Conservation (phyloP, 2,888 invertebrate genomes). For the Criorhina ranunculi region DNA sequence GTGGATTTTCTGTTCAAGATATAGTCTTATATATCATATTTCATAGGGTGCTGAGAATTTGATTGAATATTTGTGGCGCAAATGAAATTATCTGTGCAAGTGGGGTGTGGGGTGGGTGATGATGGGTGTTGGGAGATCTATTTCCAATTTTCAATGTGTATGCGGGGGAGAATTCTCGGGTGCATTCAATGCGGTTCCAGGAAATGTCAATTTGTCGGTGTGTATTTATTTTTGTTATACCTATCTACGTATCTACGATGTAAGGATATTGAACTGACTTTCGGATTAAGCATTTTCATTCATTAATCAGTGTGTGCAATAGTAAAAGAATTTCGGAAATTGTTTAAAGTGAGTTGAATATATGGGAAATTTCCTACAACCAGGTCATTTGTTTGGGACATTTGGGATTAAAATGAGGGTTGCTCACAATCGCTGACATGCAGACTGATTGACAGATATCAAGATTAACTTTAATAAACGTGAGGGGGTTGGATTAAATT, state of each 20-base stretch:
- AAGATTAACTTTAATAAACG: no score
- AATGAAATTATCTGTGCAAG: background rate
- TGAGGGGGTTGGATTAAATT: no score
- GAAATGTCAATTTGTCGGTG: constrained; percentile 32
- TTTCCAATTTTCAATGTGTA: constrained; percentile 7
- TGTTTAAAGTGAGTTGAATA: no score
- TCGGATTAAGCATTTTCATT: constrained; percentile 24
- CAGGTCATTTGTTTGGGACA: no score
- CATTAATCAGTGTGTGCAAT: constrained; percentile 6
- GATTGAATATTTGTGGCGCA: constrained; percentile 50
- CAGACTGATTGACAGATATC: no score
- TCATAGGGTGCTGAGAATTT: constrained; percentile 62
- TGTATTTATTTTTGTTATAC: constrained; percentile 44
- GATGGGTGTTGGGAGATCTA: no score
- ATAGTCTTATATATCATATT: constrained; percentile 47
- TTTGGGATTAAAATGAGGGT: no score
- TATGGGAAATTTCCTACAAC: no score
- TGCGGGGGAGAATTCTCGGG: constrained; percentile 26
- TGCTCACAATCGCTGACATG: no score
- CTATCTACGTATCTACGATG: constrained; percentile 4
- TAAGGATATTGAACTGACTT: constrained; percentile 55
- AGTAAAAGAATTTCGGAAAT: no score
- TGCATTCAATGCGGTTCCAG: constrained; percentile 56
- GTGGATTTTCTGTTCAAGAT: constrained; percentile 26
- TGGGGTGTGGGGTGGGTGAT: constrained; percentile 17